A percentile compares a stretch with the other conserved stretches of the same genome.
phyloP scores from a whole-genome alignment of 2,888 invertebrate genomes.

The Subacronicta megacephala region DNA sequence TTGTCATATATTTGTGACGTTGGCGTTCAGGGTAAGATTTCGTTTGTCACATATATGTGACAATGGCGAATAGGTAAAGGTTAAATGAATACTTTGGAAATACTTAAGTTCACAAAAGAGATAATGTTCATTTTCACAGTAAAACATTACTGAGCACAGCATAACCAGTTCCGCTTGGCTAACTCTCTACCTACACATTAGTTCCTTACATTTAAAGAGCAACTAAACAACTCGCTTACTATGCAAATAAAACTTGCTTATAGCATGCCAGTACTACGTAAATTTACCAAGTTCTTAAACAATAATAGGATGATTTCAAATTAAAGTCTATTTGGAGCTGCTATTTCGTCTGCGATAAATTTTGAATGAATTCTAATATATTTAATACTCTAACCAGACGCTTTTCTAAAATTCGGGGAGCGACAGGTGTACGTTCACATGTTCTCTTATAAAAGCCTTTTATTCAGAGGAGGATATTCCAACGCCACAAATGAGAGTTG shows the following conservation, averaged over 20 bases:
- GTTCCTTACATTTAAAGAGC: conserved; percentile 74
- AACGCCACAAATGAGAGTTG: conserved; percentile 69
- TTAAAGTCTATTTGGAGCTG: conserved; percentile 41
- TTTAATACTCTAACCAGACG: conserved; percentile 66
- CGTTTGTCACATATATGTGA: too few relatives aligned
- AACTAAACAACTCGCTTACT: conserved; percentile 74
- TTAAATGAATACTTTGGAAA: conserved; percentile 38
- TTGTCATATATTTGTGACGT: too few relatives aligned
- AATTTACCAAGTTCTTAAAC: conserved; percentile 63
- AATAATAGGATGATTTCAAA: conserved; percentile 45
- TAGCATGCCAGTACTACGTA: conserved; percentile 63
- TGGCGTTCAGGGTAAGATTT: too few relatives aligned
- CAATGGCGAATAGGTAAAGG: too few relatives aligned
- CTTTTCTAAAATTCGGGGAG: conserved; percentile 67
- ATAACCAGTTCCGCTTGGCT: conserved; percentile 70
- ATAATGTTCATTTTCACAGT: conserved; percentile 59
- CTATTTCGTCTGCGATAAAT: conserved; percentile 47
- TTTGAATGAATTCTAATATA: conserved; percentile 62
- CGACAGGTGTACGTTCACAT: conserved; percentile 80
- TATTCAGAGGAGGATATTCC: conserved; percentile 68
- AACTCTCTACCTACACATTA: conserved; percentile 71
- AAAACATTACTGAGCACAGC: conserved; percentile 60
- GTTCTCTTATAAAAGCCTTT: conserved; percentile 72
- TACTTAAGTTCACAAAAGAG: conserved; percentile 25
- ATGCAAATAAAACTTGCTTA: conserved; percentile 74